These are phyloP conservation scores for Dysmachus trigonus DNA, from an alignment of 2,888 invertebrate genomes.

Conservation along the genomic window DNA sequence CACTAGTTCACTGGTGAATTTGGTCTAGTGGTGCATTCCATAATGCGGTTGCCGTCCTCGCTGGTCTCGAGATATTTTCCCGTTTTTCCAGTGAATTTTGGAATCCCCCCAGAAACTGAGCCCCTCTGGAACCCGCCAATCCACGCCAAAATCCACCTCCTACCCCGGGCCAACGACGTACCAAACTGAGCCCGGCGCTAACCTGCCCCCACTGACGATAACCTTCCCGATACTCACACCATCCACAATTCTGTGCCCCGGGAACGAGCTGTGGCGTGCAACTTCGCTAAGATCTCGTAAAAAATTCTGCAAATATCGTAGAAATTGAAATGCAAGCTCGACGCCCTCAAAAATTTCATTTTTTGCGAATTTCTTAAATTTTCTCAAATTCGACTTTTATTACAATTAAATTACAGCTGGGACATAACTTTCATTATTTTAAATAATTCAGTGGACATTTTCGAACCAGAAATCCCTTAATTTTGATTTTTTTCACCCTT, in stretches of 20 bases:
- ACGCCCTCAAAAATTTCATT: not conserved
- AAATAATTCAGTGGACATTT: not conserved
- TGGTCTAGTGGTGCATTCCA: not conserved
- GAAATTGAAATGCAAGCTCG: not conserved
- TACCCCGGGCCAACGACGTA: not conserved
- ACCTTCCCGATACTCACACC: not conserved
- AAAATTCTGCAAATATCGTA: not conserved
- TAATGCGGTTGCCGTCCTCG: not conserved
- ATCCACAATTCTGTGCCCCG: not conserved
- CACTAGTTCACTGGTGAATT: not conserved
- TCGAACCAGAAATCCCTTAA: not conserved
- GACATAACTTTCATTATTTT: not conserved
- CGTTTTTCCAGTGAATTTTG: not conserved
- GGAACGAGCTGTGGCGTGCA: not conserved
- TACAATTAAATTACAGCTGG: not conserved
- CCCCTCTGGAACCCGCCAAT: not conserved
- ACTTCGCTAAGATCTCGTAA: not conserved
- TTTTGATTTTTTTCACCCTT: too few relatives aligned
- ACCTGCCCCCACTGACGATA: not conserved
- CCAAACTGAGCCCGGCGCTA: not conserved
- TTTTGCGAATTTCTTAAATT: not conserved
- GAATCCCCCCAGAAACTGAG: not conserved
- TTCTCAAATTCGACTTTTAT: not conserved
- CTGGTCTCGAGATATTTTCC: not conserved
- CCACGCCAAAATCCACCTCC: not conserved